phyloP scores from a whole-genome alignment of 2,797 vertebrate species.

The Pipistrellus nathusii region DNA sequence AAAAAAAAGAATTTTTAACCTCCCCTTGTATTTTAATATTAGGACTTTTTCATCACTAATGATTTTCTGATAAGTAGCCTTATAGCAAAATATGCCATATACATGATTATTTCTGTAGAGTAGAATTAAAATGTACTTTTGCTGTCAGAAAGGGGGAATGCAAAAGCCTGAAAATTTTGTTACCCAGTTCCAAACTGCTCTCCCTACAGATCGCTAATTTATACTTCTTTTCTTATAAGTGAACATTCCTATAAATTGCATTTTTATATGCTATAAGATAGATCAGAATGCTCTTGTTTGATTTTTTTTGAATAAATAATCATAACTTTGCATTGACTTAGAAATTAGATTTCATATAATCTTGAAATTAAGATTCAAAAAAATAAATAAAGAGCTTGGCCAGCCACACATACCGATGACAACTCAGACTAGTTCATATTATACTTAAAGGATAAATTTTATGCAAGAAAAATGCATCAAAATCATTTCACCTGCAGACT shows the following conservation, averaged over 20 bases:
- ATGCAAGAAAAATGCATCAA: slow-evolving; percentile 10
- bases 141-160: background rate
- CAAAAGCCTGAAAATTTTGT: background rate
- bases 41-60: background rate
- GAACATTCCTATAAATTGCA: background rate
- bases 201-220: background rate
- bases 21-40: background rate
- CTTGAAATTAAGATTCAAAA: slow-evolving; percentile 13
- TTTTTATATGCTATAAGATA: background rate
- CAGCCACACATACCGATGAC: background rate
- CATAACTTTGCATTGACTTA: background rate
- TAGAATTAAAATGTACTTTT: background rate
- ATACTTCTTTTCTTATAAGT: background rate
- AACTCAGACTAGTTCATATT: background rate
- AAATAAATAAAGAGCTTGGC: background rate
- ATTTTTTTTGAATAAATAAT: background rate
- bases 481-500: background rate
- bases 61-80: background rate
- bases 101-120: background rate
- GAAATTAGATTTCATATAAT: background rate
- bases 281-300: background rate
- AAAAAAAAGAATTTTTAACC: background rate
- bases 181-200: background rate
- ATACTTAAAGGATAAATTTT: background rate
- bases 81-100: slow-evolving; percentile 15